Conservation (phyloP, 2,113 vertebrate genomes). For the Edolisoma coerulescens region DNA sequence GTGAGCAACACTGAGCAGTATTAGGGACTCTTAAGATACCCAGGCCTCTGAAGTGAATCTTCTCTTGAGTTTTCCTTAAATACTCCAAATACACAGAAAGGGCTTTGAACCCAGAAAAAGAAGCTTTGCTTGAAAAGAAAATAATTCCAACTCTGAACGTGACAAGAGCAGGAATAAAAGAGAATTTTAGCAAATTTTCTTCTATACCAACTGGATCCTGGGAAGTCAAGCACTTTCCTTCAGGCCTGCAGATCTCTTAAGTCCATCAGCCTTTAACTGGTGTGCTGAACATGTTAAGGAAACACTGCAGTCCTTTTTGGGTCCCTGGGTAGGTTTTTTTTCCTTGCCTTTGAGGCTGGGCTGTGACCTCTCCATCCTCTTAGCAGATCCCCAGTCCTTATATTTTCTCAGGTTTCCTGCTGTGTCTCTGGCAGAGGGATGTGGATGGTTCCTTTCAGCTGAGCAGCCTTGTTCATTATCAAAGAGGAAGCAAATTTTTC, state of each 20-base stretch:
- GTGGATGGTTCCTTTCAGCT: not conserved
- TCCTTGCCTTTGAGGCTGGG: not conserved
- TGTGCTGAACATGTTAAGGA: not conserved
- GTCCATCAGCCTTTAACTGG: not conserved
- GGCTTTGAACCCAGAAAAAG: not conserved
- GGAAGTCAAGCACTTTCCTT: not conserved
- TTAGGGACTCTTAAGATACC: not conserved
- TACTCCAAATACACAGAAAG: not conserved
- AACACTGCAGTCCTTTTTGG: not conserved
- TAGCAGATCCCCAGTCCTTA: not conserved
- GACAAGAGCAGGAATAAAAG: not conserved
- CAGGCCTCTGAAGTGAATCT: not conserved
- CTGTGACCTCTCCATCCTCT: not conserved
- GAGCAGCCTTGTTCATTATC: not conserved
- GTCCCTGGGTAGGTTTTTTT: not conserved
- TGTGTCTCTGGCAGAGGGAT: not conserved
- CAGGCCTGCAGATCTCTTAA: not conserved
- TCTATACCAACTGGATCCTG: not conserved
- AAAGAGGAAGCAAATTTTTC: not conserved
- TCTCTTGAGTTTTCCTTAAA: not conserved
- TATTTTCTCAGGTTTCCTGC: not conserved
- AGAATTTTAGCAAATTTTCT: not conserved
- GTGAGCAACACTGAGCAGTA: not conserved
- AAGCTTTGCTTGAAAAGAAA: not conserved
- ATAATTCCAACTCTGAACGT: not conserved